phyloP scores from a whole-genome alignment of 2,888 invertebrate genomes.

The Furcula furcula region DNA sequence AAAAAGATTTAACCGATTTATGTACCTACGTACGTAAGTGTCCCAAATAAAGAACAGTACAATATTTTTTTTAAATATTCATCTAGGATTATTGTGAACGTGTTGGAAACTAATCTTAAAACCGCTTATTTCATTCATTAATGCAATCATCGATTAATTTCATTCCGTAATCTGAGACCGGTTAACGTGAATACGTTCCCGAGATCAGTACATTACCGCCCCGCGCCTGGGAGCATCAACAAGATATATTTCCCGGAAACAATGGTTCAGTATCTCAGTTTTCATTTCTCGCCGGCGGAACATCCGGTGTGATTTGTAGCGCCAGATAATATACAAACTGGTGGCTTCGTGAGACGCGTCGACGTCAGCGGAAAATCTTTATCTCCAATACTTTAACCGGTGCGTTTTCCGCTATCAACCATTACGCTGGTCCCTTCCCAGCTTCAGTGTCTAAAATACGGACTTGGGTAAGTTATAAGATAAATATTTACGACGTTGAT shows the following conservation, averaged over 20 bases:
- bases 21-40: no score
- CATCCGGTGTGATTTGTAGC: constrained; percentile 1
- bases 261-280: background rate
- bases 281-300: background rate
- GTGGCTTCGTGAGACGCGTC: background rate
- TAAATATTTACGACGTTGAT: background rate
- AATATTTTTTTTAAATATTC: no score
- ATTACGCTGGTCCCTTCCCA: background rate
- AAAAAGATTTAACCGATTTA: no score
- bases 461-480: background rate
- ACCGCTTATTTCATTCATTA: no score
- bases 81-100: no score
- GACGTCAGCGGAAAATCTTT: background rate
- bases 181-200: no score
- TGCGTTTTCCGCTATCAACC: background rate
- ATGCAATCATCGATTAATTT: no score
- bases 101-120: no score
- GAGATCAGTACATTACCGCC: constrained; percentile 74
- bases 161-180: no score
- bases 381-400: constrained; percentile 1
- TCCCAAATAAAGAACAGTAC: no score
- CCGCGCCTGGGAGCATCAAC: constrained; percentile 76
- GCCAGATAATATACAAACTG: background rate
- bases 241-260: constrained; percentile 60
- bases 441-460: background rate